Evolutionary conservation across 1,140 invertebrate species (phyloP).

Genomic region (Tetragonula clypearis): DNA sequence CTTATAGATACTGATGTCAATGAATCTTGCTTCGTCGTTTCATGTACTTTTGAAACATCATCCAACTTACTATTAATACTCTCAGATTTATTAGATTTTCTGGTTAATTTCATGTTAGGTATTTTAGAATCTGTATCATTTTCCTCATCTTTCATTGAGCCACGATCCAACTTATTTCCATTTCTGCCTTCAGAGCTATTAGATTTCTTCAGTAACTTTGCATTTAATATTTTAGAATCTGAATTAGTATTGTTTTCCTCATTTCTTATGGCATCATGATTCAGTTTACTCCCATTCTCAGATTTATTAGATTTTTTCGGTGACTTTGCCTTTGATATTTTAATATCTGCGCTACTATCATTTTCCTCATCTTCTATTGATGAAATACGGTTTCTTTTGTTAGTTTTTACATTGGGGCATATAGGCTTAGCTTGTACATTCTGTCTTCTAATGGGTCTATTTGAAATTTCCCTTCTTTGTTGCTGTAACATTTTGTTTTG

Average conservation of each 20-base stretch:
- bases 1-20: neutral
- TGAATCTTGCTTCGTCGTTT: neutral
- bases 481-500: neutral
- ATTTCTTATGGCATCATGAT: neutral
- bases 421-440: neutral
- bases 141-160: neutral
- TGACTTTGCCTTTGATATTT: constrained; percentile 5
- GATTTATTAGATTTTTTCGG: neutral
- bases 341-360: neutral
- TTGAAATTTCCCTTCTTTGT: neutral
- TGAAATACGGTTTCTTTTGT: constrained; percentile 9
- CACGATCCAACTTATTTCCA: neutral
- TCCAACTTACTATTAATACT: neutral
- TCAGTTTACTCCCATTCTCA: neutral
- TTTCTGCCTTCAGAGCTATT: neutral
- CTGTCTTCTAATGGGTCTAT: neutral
- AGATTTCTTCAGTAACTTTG: constrained; percentile 3
- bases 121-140: neutral
- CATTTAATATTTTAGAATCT: neutral
- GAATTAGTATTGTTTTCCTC: neutral
- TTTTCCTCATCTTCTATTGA: neutral
- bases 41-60: neutral
- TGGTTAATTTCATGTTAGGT: neutral
- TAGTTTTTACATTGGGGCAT: constrained; percentile 7
- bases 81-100: neutral